A percentile compares a stretch with the other conserved stretches of the same genome.
These are phyloP conservation scores for Epinotia brunnichana DNA, from an alignment of 2,888 invertebrate genomes.

Conservation along the genomic window DNA sequence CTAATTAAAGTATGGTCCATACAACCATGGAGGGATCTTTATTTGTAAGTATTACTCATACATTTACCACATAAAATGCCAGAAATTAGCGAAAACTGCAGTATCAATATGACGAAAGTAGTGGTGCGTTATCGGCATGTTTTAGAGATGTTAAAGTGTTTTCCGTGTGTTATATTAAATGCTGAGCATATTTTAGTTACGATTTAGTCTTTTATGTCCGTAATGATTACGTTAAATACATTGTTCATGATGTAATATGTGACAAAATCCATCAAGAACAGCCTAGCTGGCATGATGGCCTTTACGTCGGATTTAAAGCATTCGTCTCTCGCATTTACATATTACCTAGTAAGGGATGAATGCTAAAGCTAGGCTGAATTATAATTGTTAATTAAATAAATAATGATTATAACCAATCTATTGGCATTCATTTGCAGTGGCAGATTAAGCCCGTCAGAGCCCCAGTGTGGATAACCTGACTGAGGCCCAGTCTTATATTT, in stretches of 20 bases:
- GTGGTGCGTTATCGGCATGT: slow-evolving; percentile 8
- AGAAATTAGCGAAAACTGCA: background rate
- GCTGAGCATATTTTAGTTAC: background rate
- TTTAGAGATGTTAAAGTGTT: slow-evolving; percentile 2
- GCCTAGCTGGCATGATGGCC: background rate
- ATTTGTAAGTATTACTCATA: slow-evolving; percentile 65
- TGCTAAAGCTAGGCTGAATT: too few species aligned
- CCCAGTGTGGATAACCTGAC: too few species aligned
- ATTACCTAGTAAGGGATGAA: too few species aligned
- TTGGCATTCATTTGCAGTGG: too few species aligned
- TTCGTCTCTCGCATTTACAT: too few species aligned
- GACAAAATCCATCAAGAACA: background rate
- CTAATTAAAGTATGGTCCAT: slow-evolving; percentile 65
- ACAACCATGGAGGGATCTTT: slow-evolving; percentile 74
- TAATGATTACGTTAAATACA: background rate
- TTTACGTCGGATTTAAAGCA: too few species aligned
- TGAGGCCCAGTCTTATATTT: too few species aligned
- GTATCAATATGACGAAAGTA: background rate
- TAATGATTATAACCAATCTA: too few species aligned
- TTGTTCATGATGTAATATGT: background rate
- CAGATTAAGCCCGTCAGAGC: too few species aligned
- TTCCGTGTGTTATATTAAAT: background rate
- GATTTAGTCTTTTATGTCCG: too few species aligned
- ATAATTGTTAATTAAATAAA: too few species aligned
- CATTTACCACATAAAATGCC: background rate